Percentiles rank a stretch among this genome's conserved stretches.
phyloP scores from a whole-genome alignment of 1,140 invertebrate genomes.

The Drosophila ironensis region DNA sequence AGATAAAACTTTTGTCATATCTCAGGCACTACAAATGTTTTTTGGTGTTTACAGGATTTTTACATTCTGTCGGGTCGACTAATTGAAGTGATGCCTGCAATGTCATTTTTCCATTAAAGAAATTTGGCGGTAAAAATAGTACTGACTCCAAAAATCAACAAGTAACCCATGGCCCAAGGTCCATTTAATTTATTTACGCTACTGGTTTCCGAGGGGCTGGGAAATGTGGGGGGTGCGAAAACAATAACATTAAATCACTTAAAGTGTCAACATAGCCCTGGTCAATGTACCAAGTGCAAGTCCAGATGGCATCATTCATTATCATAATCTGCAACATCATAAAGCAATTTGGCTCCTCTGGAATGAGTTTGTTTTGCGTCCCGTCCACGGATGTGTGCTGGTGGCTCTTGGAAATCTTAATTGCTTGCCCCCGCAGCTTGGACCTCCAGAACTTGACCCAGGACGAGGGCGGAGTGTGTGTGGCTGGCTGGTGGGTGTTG shows the following conservation, averaged over 20 bases:
- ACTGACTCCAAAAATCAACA: too few relatives aligned
- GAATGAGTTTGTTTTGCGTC: constrained; percentile 58
- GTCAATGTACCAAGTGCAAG: constrained; percentile 64
- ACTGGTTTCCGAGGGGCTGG: background rate
- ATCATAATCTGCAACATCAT: constrained; percentile 81
- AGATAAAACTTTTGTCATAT: background rate
- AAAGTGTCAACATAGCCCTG: constrained; percentile 77
- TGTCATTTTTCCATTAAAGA: too few relatives aligned
- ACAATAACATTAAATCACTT: constrained; percentile 82
- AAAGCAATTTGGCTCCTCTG: constrained; percentile 67
- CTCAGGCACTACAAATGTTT: background rate
- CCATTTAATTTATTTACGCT: constrained; percentile 49
- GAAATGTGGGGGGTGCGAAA: constrained; percentile 18
- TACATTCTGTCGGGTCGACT: background rate
- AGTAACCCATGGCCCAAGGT: constrained; percentile 31
- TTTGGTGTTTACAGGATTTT: background rate
- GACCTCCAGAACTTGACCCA: constrained; percentile 68
- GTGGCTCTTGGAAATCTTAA: constrained; percentile 68
- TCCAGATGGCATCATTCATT: constrained; percentile 79
- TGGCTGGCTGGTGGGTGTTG: too few relatives aligned
- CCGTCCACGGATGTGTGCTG: constrained; percentile 52
- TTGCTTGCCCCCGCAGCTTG: constrained; percentile 54
- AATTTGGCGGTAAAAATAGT: background rate
- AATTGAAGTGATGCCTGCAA: background rate
- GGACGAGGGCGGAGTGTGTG: constrained; percentile 57